Evolutionary conservation across 1,140 invertebrate genomes (phyloP).

Genomic region (Leptinotarsa lineolata): DNA sequence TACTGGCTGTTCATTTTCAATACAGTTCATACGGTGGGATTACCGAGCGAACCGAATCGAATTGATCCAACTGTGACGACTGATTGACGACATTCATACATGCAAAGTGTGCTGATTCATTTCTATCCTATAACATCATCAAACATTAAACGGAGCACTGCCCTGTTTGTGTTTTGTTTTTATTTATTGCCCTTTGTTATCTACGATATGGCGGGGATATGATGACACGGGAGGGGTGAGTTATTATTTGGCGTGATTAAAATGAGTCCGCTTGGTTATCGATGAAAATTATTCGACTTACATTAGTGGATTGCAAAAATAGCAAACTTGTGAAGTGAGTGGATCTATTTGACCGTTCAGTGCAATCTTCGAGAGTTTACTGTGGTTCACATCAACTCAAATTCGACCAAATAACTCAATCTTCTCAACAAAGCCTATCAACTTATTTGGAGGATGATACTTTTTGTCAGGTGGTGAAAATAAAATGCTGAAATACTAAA

Average conservation of each 20-base stretch:
- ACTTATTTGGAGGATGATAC: too few relatives aligned
- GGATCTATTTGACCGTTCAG: too few relatives aligned
- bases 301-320: too few relatives aligned
- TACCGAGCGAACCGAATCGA: slow-evolving; percentile 20
- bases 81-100: slow-evolving; percentile 48
- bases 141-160: slow-evolving; percentile 17
- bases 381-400: too few relatives aligned
- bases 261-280: background rate
- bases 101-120: slow-evolving; percentile 41
- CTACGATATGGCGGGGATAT: background rate
- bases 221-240: background rate
- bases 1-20: slow-evolving; percentile 44
- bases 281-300: too few relatives aligned
- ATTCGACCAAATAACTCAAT: too few relatives aligned
- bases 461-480: too few relatives aligned
- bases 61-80: slow-evolving; percentile 43
- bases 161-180: slow-evolving; percentile 9
- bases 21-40: slow-evolving; percentile 35
- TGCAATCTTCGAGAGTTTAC: too few relatives aligned
- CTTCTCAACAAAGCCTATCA: too few relatives aligned
- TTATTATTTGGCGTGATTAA: background rate
- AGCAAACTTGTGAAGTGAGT: too few relatives aligned
- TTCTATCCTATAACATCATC: slow-evolving; percentile 20
- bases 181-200: slow-evolving; percentile 17
- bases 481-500: too few relatives aligned